Evolutionary conservation across 2,113 vertebrate species (phyloP).

Genomic region (Corydoras maculifer): DNA sequence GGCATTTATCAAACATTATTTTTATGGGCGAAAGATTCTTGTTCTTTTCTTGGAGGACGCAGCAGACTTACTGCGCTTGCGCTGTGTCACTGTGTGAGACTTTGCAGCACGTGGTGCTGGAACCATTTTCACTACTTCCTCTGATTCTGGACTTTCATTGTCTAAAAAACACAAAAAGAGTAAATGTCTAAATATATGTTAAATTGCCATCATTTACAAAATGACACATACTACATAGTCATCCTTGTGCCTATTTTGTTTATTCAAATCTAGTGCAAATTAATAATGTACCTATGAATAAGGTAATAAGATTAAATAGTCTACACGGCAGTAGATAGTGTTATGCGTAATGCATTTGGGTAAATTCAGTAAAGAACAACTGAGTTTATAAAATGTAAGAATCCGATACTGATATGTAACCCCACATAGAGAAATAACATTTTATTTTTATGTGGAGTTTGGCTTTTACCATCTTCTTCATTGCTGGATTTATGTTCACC

Average conservation of each 20-base stretch:
- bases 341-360: too few relatives aligned
- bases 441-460: not conserved
- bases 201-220: too few relatives aligned
- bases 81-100: conserved; percentile 35
- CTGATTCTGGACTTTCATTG: conserved; percentile 49
- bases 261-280: too few relatives aligned
- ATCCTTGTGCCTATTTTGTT: too few relatives aligned
- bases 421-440: not conserved
- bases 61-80: conserved; percentile 30
- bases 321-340: too few relatives aligned
- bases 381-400: too few relatives aligned
- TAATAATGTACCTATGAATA: too few relatives aligned
- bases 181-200: too few relatives aligned
- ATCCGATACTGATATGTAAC: too few relatives aligned
- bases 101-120: conserved; percentile 33
- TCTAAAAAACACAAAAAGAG: conserved; percentile 39
- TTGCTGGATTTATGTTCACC: conserved; percentile 49
- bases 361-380: too few relatives aligned
- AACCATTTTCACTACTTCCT: conserved; percentile 50
- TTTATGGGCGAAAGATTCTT: conserved; percentile 35
- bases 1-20: not conserved
- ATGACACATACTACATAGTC: too few relatives aligned
- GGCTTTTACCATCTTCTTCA: conserved; percentile 61
- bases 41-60: conserved; percentile 37
- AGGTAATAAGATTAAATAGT: too few relatives aligned